Evolutionary conservation across 2,113 vertebrate genomes (phyloP).

Genomic region (Ptilonorhynchus violaceus): DNA sequence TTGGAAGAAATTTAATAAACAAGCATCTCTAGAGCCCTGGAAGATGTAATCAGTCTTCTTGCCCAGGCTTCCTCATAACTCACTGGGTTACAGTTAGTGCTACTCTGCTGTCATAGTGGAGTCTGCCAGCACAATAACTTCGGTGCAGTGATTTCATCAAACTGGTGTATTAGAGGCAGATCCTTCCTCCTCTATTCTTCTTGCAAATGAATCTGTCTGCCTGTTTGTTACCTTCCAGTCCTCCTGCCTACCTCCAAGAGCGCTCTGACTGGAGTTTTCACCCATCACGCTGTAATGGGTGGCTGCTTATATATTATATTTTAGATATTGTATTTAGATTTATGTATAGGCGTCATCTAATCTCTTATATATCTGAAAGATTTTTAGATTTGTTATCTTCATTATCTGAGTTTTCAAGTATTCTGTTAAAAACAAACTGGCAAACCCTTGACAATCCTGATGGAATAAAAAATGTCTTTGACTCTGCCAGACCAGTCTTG

Average conservation of each 20-base stretch:
- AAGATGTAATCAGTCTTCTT: neutral
- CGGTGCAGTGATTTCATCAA: neutral
- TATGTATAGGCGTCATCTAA: neutral
- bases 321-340: neutral
- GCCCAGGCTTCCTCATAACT: neutral
- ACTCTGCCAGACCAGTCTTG: neutral
- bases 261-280: neutral
- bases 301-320: neutral
- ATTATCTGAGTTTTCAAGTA: neutral
- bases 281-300: neutral
- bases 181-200: neutral
- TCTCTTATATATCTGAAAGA: neutral
- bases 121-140: neutral
- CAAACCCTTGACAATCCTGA: neutral
- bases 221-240: neutral
- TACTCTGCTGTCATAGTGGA: neutral
- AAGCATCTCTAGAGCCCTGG: neutral
- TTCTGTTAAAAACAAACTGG: neutral
- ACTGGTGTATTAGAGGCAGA: neutral
- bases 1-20: neutral
- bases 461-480: neutral
- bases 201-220: neutral
- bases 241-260: neutral
- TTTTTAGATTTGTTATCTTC: neutral
- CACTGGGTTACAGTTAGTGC: neutral